Evolutionary conservation across 30 jellyfish, hydroid and myxozoan genomes (phyloP).

Genomic region (Haliclystus octoradiatus): DNA sequence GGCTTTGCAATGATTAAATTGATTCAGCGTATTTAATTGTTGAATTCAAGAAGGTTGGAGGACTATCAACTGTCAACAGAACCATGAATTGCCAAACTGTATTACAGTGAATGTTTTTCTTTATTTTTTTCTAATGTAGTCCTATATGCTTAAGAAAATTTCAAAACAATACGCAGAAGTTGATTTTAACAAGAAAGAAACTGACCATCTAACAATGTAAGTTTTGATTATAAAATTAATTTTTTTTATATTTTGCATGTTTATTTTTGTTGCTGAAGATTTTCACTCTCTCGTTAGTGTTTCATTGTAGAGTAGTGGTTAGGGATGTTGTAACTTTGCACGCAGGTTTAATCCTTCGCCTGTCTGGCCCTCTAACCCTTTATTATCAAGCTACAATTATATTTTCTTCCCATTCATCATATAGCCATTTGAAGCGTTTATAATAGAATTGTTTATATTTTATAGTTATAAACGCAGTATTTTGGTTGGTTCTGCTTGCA

Average conservation of each 20-base stretch:
- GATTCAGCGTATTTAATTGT: too few species aligned
- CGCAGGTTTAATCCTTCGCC: too few species aligned
- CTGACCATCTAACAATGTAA: not conserved
- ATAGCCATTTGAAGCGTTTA: not conserved
- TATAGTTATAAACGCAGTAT: slow-evolving; percentile 31
- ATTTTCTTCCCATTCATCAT: too few species aligned
- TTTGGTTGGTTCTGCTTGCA: slow-evolving; percentile 55
- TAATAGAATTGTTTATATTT: not conserved
- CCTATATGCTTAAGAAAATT: not conserved
- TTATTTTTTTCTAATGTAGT: not conserved
- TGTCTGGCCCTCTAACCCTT: too few species aligned
- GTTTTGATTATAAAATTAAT: too few species aligned
- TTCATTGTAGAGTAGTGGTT: too few species aligned
- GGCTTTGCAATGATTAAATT: too few species aligned
- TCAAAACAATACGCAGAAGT: not conserved
- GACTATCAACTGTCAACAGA: not conserved
- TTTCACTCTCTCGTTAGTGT: too few species aligned
- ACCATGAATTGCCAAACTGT: not conserved
- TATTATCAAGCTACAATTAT: too few species aligned
- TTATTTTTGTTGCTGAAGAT: not conserved
- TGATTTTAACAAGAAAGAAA: not conserved
- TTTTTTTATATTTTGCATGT: too few species aligned
- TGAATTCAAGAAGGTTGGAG: too few species aligned
- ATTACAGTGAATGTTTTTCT: not conserved
- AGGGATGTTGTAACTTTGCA: too few species aligned